A percentile compares a stretch with the other conserved stretches of the same genome.
phyloP scores from a whole-genome alignment of 2,113 vertebrate genomes.

The Xerus inauris region DNA sequence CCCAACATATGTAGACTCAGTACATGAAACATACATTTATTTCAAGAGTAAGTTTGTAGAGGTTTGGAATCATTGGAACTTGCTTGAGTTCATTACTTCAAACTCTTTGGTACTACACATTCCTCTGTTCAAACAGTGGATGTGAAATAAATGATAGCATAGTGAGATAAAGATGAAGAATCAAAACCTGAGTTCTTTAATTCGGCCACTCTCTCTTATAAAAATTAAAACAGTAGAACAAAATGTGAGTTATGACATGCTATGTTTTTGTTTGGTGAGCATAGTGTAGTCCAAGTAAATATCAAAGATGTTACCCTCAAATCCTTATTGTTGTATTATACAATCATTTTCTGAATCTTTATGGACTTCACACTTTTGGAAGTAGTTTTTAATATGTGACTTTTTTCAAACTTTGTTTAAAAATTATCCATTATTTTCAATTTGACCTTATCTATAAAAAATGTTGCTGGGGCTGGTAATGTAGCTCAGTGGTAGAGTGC shows the following conservation, averaged over 20 bases:
- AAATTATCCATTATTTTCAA: slow-evolving; percentile 2
- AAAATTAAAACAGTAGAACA: slow-evolving; percentile 21
- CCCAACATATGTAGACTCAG: not conserved
- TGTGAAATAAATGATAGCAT: not conserved
- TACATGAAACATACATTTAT: not conserved
- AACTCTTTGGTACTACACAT: not conserved
- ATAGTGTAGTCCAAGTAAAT: slow-evolving; percentile 26
- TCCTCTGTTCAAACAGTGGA: not conserved
- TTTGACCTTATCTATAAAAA: not conserved
- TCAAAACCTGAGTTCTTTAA: not conserved
- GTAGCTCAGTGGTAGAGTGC: not conserved
- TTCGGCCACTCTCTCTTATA: not conserved
- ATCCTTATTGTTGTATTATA: not conserved
- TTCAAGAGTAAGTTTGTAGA: not conserved
- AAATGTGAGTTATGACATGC: not conserved
- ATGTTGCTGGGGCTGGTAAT: not conserved
- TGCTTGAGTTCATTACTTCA: not conserved
- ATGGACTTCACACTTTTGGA: slow-evolving; percentile 12
- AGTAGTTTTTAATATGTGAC: slow-evolving; percentile 3
- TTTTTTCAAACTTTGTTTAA: not conserved
- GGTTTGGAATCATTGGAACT: not conserved
- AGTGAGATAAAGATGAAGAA: not conserved
- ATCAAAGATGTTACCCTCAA: not conserved
- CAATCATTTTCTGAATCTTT: not conserved
- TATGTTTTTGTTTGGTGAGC: not conserved